Base-by-base conservation (phyloP, 2,888 invertebrate genomes). In the Hirtodrosophila trivittata region DNA sequence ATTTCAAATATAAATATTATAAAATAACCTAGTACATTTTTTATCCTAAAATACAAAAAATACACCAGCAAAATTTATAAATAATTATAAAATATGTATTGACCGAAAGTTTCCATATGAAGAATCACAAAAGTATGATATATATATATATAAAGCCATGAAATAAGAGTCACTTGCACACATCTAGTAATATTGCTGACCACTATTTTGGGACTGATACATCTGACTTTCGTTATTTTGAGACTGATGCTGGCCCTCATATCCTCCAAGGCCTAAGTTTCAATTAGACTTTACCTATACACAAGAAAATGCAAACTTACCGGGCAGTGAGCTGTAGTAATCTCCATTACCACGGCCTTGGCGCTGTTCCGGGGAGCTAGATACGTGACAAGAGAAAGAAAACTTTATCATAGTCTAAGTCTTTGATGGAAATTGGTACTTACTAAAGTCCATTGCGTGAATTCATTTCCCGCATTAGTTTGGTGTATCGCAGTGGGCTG, bases 361-460 rank as follows among this genome's bases (percentile, higher is more conserved):
- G 1, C 68, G 54, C 9, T 60, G 69, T 3, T 80, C 85, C 2
- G 78, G 78, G 0, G 85, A 66, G 18, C 78, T 78, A 21, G 10
- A 21, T 21, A 21, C 18, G n/a, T n/a, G n/a, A n/a, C n/a, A n/a
- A 21, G 18, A 21, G 12, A n/a, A 3, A 2, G 21, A 9, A 10
- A 2, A 0, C 10, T 26, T 0, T 26, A 12, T 8, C 30, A 30
- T 30, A 8, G 2, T 30, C 1, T 30, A n/a, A n/a, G n/a, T n/a
- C n/a, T n/a, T 8, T 1, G 2, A 30, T 9, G 2, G 10, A 9
- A 12, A 10, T 1, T 6, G 9, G 1, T 8, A 46, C 80, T 52
- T 35, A 81, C 80, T 81, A 74, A 3, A 81, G 77, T 0, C 80
- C 80, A 13, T 81, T 81, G 37, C 80, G 80, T 0, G 80, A 81